Evolutionary conservation across 2,888 invertebrate species (phyloP).

Genomic region (Leptinotarsa peninsularis): DNA sequence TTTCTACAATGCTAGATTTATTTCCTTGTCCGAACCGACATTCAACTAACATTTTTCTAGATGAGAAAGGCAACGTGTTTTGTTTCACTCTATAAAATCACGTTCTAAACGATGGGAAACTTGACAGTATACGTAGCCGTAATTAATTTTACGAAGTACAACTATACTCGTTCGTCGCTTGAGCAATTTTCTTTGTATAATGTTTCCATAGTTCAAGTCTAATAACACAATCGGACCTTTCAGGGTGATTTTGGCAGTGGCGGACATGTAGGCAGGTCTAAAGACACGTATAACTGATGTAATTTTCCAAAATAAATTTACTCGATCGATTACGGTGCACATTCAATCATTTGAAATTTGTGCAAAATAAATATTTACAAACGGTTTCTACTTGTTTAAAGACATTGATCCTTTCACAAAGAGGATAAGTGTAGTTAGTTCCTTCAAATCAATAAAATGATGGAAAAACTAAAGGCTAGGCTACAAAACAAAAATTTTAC

Average conservation of each 20-base stretch:
- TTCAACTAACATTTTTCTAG: neutral
- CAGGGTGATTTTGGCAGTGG: neutral
- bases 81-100: neutral
- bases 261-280: neutral
- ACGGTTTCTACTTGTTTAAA: no score
- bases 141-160: neutral
- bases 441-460: no score
- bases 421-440: no score
- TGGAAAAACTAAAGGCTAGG: no score
- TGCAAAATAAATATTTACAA: no score
- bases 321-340: no score
- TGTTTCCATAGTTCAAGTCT: neutral
- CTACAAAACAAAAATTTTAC: no score
- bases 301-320: no score
- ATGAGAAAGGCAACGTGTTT: conserved; percentile 3
- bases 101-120: conserved; percentile 10
- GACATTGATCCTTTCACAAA: no score
- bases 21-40: neutral
- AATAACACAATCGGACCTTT: neutral
- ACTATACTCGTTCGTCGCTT: neutral
- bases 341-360: no score
- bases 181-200: conserved; percentile 2
- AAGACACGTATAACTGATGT: no score
- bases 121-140: neutral
- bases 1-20: neutral